These are phyloP conservation scores for Pachyseris speciosa DNA, from an alignment of 64 coral and sea anemone species.

Conservation along the genomic window DNA sequence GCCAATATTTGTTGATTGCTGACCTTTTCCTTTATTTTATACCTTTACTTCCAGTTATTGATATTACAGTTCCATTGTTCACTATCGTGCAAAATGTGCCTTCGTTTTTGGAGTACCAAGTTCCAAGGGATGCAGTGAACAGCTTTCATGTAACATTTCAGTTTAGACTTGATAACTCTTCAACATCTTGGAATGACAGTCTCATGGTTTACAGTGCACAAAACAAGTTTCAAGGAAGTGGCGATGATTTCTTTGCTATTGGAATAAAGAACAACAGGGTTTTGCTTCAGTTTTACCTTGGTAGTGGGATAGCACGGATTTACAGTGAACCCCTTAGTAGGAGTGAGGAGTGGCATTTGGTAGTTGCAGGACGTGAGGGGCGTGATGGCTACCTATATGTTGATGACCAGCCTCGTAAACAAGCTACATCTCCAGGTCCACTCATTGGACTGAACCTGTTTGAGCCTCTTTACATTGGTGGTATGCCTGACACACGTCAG, in stretches of 20 bases:
- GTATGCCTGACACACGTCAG: slow-evolving; percentile 64
- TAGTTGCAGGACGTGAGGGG: slow-evolving; percentile 85
- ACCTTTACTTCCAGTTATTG: slow-evolving; percentile 58
- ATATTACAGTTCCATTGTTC: slow-evolving; percentile 77
- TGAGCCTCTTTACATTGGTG: slow-evolving; percentile 85
- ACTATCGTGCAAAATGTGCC: slow-evolving; percentile 52
- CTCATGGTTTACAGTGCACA: slow-evolving; percentile 81
- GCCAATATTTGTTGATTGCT: no score
- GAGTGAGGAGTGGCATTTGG: slow-evolving; percentile 68
- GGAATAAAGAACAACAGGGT: slow-evolving; percentile 78
- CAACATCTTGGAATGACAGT: slow-evolving; percentile 34
- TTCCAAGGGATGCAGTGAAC: slow-evolving; percentile 45
- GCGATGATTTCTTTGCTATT: slow-evolving; percentile 91
- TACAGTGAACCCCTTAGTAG: slow-evolving; percentile 50
- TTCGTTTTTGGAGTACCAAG: slow-evolving; percentile 79
- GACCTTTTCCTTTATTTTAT: not conserved
- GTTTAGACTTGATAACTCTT: slow-evolving; percentile 64
- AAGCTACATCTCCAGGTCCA: slow-evolving; percentile 37
- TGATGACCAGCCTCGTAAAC: slow-evolving; percentile 33
- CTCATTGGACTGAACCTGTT: slow-evolving; percentile 80
- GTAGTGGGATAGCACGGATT: slow-evolving; percentile 69
- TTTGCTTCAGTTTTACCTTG: slow-evolving; percentile 89
- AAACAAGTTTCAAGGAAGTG: slow-evolving; percentile 77
- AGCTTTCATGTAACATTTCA: slow-evolving; percentile 81
- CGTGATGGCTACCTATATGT: slow-evolving; percentile 81